These are phyloP conservation scores for Cephus rjabovi DNA, from an alignment of 2,888 invertebrate genomes.

Conservation along the genomic window DNA sequence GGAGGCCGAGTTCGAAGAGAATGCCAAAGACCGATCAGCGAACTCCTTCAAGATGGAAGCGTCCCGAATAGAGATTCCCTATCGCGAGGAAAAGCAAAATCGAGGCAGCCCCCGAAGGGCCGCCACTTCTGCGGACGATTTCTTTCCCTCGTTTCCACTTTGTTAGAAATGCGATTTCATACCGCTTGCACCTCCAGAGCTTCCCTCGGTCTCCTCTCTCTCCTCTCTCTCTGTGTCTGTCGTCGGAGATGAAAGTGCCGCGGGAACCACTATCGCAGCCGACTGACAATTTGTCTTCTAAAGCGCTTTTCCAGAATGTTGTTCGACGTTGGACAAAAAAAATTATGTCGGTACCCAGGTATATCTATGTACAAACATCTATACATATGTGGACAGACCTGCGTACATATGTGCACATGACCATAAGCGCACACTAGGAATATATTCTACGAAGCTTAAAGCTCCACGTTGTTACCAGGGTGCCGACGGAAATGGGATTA, in stretches of 20 bases:
- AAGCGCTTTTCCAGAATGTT: neutral
- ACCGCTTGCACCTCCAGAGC: neutral
- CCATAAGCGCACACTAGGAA: neutral
- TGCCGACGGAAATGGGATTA: neutral
- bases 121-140: neutral
- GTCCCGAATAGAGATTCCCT: neutral
- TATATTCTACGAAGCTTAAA: neutral
- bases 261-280: neutral
- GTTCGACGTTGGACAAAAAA: neutral
- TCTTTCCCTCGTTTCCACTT: neutral
- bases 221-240: neutral
- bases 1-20: neutral
- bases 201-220: neutral
- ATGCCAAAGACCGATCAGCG: neutral
- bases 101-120: neutral
- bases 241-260: neutral
- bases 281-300: neutral
- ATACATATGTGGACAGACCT: neutral
- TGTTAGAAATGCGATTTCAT: neutral
- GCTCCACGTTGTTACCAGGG: neutral
- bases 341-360: neutral
- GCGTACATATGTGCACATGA: neutral
- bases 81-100: neutral
- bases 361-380: neutral
- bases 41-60: neutral